These are phyloP conservation scores for Cherax destructor DNA, from an alignment of 1,140 invertebrate genomes.

Conservation along the genomic window DNA sequence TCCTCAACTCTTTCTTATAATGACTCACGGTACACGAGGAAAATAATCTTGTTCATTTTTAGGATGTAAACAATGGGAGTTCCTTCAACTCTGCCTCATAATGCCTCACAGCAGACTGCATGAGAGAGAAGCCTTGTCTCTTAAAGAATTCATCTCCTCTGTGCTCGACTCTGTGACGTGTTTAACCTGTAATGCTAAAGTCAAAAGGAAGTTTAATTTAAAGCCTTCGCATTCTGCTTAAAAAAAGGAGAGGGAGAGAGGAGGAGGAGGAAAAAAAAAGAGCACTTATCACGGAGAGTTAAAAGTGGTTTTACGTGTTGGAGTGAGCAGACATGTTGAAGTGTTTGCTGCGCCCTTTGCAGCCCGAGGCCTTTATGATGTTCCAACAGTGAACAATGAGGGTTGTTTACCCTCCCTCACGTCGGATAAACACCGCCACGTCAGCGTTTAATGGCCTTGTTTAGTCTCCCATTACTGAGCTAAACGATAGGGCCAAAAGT, in stretches of 20 bases:
- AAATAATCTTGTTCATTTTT: too few species aligned
- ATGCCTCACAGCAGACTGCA: too few species aligned
- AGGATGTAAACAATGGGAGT: too few species aligned
- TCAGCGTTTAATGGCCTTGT: slow-evolving; percentile 14
- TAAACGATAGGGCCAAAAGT: not conserved
- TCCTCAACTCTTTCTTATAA: too few species aligned
- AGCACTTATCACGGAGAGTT: not conserved
- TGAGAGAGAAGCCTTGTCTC: too few species aligned
- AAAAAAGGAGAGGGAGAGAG: not conserved
- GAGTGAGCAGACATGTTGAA: slow-evolving; percentile 11
- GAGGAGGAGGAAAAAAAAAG: not conserved
- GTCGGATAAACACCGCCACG: not conserved
- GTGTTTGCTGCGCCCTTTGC: slow-evolving; percentile 15
- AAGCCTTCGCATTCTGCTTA: not conserved
- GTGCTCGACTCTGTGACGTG: too few species aligned
- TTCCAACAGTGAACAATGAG: slow-evolving; percentile 32
- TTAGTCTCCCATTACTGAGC: not conserved
- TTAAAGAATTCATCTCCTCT: too few species aligned
- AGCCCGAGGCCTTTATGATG: slow-evolving; percentile 29
- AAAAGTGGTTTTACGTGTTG: not conserved
- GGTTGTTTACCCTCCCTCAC: slow-evolving; percentile 9
- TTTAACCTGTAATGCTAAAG: not conserved
- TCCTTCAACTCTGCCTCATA: too few species aligned
- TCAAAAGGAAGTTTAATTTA: not conserved
- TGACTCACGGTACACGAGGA: too few species aligned